Base-by-base conservation (phyloP, 1,140 invertebrate genomes). In the Drosophila grimshawi region DNA sequence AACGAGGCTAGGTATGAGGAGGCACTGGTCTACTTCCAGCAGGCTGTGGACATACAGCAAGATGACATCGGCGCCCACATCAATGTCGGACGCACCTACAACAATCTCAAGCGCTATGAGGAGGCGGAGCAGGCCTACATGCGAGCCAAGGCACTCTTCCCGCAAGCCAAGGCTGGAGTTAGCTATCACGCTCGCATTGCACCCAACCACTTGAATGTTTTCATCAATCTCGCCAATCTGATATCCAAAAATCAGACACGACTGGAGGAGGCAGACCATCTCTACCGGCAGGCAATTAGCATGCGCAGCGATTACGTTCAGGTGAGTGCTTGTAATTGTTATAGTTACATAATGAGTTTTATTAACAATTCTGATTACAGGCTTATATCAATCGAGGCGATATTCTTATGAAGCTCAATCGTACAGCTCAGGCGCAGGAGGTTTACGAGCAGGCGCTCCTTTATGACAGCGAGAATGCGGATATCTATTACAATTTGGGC, bases 401-500 rank as follows among this genome's bases (percentile, higher is more conserved):
- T 93, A 97, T 99, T 92, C 94, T 99, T 48, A 97, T 99, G 88
- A 99, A 98, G 93, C 94, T 99, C 82, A 98, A 98, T 93, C 95
- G 97, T 71, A 98, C 97, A 3, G 96, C 97, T 88, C 98, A 99
- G 93, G 98, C 98, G 0, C 96, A 98, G 92, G 96, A 98, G 91
- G 97, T 98, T 29, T 99, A 99, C 91, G 97, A 98, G 91, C 94
- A 96, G 91, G 98, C 98, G 0, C 93, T 99, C 27, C 95, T 97
- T 76, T 98, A 98, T 93, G 98, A 99, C 91, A 97, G 96, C 85
- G 97, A 96, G 80, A 99, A 99, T 94, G 97, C 98, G 2, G 98
- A 99, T 92, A 98, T 99, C 82, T 98, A 99, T 93, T 99, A 99
- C 90, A 99, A 99, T 93, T 97, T 99, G 70, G 98, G 98, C 30